phyloP scores from a whole-genome alignment of 2,113 vertebrate genomes.

The Sarotherodon lohbergeri region DNA sequence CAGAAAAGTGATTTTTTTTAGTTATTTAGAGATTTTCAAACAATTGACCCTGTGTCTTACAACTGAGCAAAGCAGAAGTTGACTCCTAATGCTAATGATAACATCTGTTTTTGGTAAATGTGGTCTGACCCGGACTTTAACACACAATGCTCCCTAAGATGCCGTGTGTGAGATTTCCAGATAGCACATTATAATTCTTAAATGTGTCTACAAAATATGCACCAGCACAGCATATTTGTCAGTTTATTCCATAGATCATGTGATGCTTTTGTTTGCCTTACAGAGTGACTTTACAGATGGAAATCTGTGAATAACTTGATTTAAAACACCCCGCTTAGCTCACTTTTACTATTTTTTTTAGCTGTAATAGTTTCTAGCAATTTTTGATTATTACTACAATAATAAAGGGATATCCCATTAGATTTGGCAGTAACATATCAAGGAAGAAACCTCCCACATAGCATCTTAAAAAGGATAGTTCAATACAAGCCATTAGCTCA shows the following conservation, averaged over 20 bases:
- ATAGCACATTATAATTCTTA: slow-evolving; percentile 33
- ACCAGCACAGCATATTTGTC: not conserved
- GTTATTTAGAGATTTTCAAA: not conserved
- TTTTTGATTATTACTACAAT: slow-evolving; percentile 37
- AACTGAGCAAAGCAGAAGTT: not conserved
- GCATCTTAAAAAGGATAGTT: slow-evolving; percentile 34
- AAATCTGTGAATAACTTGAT: not conserved
- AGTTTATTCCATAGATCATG: not conserved
- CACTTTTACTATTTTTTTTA: not conserved
- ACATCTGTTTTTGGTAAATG: slow-evolving; percentile 28
- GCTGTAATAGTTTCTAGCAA: not conserved
- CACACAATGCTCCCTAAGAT: slow-evolving; percentile 11
- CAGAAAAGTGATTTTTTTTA: not conserved
- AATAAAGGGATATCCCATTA: slow-evolving; percentile 28
- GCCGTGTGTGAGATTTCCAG: slow-evolving; percentile 31
- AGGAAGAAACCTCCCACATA: slow-evolving; percentile 30
- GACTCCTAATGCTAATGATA: not conserved
- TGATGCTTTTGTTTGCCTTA: not conserved
- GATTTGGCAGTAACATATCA: slow-evolving; percentile 35
- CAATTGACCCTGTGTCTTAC: not conserved
- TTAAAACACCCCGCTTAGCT: not conserved
- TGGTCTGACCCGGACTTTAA: slow-evolving; percentile 17
- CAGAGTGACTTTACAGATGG: not conserved
- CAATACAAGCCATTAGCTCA: not conserved
- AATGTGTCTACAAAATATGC: not conserved